phyloP scores from a whole-genome alignment of 2,113 vertebrate species.

The Macquaria australasica region DNA sequence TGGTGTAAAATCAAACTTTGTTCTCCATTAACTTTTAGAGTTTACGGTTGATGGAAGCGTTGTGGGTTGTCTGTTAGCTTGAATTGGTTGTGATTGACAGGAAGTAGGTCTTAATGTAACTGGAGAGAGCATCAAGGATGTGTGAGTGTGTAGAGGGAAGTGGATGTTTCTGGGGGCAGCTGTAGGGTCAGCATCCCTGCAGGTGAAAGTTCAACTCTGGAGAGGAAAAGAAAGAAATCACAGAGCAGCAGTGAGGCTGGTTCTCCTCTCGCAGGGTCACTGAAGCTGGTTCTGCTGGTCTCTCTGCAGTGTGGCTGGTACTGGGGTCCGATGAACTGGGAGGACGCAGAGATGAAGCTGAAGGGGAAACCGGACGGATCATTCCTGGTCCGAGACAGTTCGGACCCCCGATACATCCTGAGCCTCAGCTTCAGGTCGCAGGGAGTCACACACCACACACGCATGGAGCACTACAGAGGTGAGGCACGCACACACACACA shows the following conservation, averaged over 20 bases:
- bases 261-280: not conserved
- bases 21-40: not conserved
- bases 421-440: slow-evolving; percentile 98
- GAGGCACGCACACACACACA: slow-evolving; percentile 45
- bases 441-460: slow-evolving; percentile 95
- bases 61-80: not conserved
- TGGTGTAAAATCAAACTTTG: not conserved
- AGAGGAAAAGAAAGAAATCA: not conserved
- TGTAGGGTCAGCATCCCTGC: not conserved
- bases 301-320: slow-evolving; percentile 93
- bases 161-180: not conserved
- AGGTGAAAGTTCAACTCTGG: not conserved
- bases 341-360: slow-evolving; percentile 97
- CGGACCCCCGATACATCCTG: slow-evolving; percentile 96
- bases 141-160: not conserved
- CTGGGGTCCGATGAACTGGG: slow-evolving; percentile 99
- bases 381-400: slow-evolving; percentile 97
- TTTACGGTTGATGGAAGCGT: not conserved
- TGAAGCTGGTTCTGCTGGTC: not conserved
- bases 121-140: not conserved
- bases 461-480: slow-evolving; percentile 97
- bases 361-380: slow-evolving; percentile 96
- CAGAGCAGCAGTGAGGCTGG: not conserved
- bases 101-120: not conserved
- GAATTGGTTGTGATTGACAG: not conserved